These are phyloP conservation scores for Phengaris alcon DNA, from an alignment of 2,888 invertebrate genomes.

Conservation along the genomic window DNA sequence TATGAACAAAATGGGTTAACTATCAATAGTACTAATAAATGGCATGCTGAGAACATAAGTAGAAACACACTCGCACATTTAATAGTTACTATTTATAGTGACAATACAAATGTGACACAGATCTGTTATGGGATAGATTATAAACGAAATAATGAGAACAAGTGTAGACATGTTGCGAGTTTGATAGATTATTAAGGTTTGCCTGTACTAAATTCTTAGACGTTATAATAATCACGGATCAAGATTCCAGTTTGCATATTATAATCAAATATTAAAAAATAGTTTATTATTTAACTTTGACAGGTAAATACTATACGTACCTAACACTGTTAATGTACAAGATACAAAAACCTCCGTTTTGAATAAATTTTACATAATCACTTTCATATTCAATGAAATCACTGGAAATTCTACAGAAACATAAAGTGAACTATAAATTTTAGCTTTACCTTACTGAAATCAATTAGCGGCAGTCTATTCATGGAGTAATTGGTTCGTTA, in stretches of 20 bases:
- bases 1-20: slow-evolving; percentile 59
- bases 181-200: no score
- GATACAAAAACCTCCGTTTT: neutral
- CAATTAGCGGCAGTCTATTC: slow-evolving; percentile 27
- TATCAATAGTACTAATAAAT: slow-evolving; percentile 49
- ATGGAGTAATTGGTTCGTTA: slow-evolving; percentile 62
- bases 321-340: neutral
- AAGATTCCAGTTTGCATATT: no score
- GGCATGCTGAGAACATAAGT: slow-evolving; percentile 49
- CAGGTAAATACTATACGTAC: no score
- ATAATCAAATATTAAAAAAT: no score
- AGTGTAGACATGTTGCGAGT: neutral
- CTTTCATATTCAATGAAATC: neutral
- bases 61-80: slow-evolving; percentile 44
- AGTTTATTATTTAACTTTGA: no score
- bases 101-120: slow-evolving; percentile 5
- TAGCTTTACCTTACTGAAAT: slow-evolving; percentile 11
- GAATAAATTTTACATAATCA: neutral
- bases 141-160: slow-evolving; percentile 3
- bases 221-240: no score
- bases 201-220: no score
- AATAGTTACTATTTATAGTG: slow-evolving; percentile 51
- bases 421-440: slow-evolving; percentile 9
- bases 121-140: slow-evolving; percentile 1
- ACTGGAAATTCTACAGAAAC: neutral